Evolutionary conservation across 2,113 vertebrate genomes (phyloP).

Genomic region (Oreochromis spilurus): DNA sequence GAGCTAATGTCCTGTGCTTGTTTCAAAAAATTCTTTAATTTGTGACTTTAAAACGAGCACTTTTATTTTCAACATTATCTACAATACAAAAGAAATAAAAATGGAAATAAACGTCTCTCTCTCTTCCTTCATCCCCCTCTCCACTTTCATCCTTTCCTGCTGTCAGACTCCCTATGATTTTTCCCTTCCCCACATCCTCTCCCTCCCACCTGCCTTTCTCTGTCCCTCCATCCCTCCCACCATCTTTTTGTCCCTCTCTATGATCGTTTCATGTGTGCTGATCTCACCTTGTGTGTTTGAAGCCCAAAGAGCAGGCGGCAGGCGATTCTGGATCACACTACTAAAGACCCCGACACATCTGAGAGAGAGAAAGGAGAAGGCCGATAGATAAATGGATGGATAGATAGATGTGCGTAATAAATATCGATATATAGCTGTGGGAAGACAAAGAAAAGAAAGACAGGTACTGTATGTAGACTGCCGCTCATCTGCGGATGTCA

Average conservation of each 20-base stretch:
- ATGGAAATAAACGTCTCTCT: neutral
- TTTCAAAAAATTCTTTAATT: neutral
- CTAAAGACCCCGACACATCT: slow-evolving; percentile 31
- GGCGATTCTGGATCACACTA: slow-evolving; percentile 46
- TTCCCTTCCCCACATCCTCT: neutral
- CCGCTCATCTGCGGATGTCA: slow-evolving; percentile 52
- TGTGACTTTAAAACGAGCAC: neutral
- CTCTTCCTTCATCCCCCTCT: neutral
- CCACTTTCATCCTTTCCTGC: slow-evolving; percentile 34
- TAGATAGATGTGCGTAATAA: neutral
- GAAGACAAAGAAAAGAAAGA: slow-evolving; percentile 18
- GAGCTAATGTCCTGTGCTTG: neutral
- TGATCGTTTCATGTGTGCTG: slow-evolving; percentile 51
- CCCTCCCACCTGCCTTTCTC: neutral
- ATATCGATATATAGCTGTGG: neutral
- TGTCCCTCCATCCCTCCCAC: neutral
- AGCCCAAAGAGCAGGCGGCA: slow-evolving; percentile 49
- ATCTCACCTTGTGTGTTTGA: slow-evolving; percentile 51
- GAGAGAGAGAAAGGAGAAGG: neutral
- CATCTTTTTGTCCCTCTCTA: slow-evolving; percentile 23
- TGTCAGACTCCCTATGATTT: slow-evolving; percentile 28
- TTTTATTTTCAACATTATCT: neutral
- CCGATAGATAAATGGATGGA: neutral
- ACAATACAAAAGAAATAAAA: neutral
- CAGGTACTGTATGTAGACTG: neutral